phyloP scores from a whole-genome alignment of 2,888 invertebrate genomes.

The Embidobia sp. region DNA sequence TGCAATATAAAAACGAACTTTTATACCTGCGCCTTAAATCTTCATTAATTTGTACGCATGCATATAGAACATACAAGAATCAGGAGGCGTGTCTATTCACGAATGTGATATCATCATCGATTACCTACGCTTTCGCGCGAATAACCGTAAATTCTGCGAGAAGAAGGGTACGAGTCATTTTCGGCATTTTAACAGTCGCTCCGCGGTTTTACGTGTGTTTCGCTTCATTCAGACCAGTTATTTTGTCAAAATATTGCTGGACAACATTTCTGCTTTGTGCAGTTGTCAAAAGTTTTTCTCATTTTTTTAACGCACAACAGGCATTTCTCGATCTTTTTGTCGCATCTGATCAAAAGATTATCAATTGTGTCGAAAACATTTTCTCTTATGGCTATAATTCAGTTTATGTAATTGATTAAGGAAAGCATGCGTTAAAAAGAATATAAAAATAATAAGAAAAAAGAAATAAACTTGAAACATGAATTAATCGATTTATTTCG shows the following conservation, averaged over 20 bases:
- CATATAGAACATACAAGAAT: constrained; percentile 67
- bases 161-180: constrained; percentile 52
- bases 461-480: too few species aligned
- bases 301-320: too few species aligned
- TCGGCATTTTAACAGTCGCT: too few species aligned
- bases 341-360: constrained; percentile 45
- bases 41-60: constrained; percentile 58
- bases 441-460: too few species aligned
- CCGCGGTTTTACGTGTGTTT: too few species aligned
- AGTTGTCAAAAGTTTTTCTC: constrained; percentile 49
- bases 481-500: too few species aligned
- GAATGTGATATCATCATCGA: constrained; percentile 80
- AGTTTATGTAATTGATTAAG: too few species aligned
- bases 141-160: constrained; percentile 65
- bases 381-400: too few species aligned
- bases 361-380: constrained; percentile 19
- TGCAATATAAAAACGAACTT: constrained; percentile 46
- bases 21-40: constrained; percentile 51
- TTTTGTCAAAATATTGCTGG: constrained; percentile 49
- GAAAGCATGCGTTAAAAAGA: too few species aligned
- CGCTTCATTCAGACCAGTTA: too few species aligned
- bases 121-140: constrained; percentile 81
- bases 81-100: constrained; percentile 80
- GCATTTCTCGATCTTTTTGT: too few species aligned
- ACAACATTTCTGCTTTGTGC: constrained; percentile 49